phyloP scores from a whole-genome alignment of 2,113 vertebrate genomes.

The Antechinus flavipes region DNA sequence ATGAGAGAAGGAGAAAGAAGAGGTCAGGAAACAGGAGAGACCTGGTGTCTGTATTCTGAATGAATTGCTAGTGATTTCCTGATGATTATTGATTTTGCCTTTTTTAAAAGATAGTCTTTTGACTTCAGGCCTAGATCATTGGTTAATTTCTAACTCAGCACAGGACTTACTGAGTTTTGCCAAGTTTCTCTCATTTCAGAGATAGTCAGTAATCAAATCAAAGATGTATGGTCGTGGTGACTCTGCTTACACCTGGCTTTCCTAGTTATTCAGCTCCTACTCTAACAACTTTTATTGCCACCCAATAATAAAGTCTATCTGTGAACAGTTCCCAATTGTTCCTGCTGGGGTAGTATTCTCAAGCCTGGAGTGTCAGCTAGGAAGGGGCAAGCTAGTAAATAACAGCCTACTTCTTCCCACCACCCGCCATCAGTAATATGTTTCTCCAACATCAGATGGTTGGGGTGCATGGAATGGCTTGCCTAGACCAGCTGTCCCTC shows the following conservation, averaged over 20 bases:
- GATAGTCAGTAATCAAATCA: too few relatives aligned
- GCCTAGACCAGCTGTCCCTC: constrained; percentile 45
- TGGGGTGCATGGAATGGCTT: not conserved
- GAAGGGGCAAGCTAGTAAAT: not conserved
- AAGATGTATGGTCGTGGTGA: not conserved
- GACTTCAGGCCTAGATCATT: not conserved
- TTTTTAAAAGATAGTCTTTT: not conserved
- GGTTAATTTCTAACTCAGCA: rapidly evolving
- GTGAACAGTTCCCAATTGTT: not conserved
- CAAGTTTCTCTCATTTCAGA: not conserved
- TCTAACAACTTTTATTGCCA: rapidly evolving
- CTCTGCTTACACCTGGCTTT: not conserved
- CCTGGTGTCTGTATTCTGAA: not conserved
- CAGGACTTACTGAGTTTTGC: not conserved
- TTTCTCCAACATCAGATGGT: not conserved
- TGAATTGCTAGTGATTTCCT: not conserved
- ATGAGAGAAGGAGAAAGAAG: not conserved
- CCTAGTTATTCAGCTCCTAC: not conserved
- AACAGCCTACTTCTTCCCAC: not conserved
- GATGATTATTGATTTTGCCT: not conserved
- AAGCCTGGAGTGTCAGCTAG: not conserved
- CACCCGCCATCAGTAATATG: too few relatives aligned
- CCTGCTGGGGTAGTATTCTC: not conserved
- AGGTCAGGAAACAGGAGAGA: not conserved
- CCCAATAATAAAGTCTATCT: not conserved